These are phyloP conservation scores for Propithecus coquereli DNA, from an alignment of 2,113 vertebrate species.

Conservation along the genomic window DNA sequence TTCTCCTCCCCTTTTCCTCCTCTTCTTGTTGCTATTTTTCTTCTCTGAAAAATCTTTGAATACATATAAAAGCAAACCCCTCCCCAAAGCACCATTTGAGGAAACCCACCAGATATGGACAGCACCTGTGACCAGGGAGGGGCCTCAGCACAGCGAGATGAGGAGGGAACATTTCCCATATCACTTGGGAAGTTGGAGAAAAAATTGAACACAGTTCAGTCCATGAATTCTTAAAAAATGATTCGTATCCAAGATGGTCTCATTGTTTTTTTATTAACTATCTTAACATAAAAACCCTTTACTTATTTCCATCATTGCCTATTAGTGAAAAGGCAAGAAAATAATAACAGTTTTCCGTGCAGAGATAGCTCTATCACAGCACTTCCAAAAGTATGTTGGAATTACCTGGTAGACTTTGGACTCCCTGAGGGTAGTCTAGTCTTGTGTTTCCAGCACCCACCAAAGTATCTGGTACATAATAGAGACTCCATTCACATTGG, in stretches of 20 bases:
- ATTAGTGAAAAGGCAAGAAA: not conserved
- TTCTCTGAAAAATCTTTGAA: not conserved
- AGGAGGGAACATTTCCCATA: not conserved
- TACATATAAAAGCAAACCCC: fast-evolving
- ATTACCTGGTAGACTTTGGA: not conserved
- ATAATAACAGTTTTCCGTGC: not conserved
- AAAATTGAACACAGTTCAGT: not conserved
- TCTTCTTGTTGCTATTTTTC: not conserved
- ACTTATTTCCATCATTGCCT: not conserved
- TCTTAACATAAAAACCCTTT: not conserved
- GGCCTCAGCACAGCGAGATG: not conserved
- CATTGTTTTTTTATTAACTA: not conserved
- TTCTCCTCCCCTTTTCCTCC: not conserved
- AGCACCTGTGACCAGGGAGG: not conserved
- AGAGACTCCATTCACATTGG: not conserved
- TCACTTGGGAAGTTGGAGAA: not conserved
- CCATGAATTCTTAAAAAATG: not conserved
- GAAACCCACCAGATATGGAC: not conserved
- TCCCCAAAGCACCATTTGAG: not conserved
- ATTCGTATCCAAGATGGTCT: not conserved
- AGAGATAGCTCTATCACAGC: not conserved
- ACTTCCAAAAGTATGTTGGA: fast-evolving
- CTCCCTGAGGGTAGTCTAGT: not conserved
- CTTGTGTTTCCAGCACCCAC: not conserved
- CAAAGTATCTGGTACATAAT: fast-evolving